phyloP scores from a whole-genome alignment of 2,113 vertebrate genomes.

The Spermophilus dauricus region DNA sequence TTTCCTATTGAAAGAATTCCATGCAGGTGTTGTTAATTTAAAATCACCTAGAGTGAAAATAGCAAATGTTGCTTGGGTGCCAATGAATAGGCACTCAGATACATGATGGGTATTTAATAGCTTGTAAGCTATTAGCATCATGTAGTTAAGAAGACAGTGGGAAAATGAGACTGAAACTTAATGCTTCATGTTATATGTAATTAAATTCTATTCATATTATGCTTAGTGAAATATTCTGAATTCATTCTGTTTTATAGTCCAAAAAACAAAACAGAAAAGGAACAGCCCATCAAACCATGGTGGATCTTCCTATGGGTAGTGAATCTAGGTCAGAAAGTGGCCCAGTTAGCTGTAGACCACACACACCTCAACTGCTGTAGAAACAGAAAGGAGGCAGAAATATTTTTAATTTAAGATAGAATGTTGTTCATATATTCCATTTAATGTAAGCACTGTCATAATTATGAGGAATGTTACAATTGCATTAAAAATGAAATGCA shows the following conservation, averaged over 20 bases:
- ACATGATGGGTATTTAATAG: slow-evolving; percentile 32
- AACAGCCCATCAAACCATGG: not conserved
- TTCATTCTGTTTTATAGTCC: not conserved
- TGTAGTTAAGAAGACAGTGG: slow-evolving; percentile 56
- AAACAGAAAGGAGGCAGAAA: not conserved
- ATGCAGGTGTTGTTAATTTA: slow-evolving; percentile 57
- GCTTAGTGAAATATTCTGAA: slow-evolving; percentile 30
- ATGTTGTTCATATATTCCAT: not conserved
- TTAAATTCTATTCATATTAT: slow-evolving; percentile 57
- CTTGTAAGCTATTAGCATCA: slow-evolving; percentile 50
- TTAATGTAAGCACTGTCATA: not conserved
- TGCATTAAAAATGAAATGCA: not conserved
- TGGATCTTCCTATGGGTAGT: not conserved
- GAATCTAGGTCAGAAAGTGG: not conserved
- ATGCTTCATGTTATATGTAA: slow-evolving; percentile 14
- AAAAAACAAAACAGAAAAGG: not conserved
- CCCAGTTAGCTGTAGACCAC: not conserved
- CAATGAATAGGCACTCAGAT: slow-evolving; percentile 20
- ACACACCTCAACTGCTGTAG: not conserved
- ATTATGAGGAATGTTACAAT: not conserved
- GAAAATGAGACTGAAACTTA: slow-evolving; percentile 54
- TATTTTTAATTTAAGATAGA: not conserved
- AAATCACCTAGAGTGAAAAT: slow-evolving; percentile 63
- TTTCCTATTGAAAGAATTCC: slow-evolving; percentile 39
- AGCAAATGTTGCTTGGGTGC: not conserved